Conservation (phyloP, 2,113 vertebrate species). For the Eupsittula cactorum region DNA sequence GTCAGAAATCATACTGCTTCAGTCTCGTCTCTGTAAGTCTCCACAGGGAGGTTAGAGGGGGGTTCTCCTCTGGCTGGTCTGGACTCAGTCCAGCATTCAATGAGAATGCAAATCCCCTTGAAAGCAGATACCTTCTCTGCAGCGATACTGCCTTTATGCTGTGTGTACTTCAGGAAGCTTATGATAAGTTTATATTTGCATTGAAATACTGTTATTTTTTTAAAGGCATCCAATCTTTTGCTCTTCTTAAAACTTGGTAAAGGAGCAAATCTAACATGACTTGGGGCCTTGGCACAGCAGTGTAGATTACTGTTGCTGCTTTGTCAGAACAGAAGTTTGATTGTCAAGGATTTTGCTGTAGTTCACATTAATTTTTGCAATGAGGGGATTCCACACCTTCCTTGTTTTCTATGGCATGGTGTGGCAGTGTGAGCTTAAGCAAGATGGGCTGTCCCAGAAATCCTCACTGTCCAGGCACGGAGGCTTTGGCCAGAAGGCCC, state of each 20-base stretch:
- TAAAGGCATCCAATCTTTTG: not conserved
- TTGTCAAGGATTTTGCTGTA: not conserved
- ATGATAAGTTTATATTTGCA: slow-evolving; percentile 23
- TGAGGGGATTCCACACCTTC: not conserved
- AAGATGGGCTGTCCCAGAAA: not conserved
- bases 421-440: not conserved
- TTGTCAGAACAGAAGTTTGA: not conserved
- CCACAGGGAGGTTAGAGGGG: slow-evolving; percentile 52
- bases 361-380: not conserved
- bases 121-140: slow-evolving; percentile 60
- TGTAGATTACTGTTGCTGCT: not conserved
- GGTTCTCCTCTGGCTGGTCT: slow-evolving; percentile 62
- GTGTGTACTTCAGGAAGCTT: not conserved
- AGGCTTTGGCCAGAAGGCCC: not conserved
- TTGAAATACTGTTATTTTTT: not conserved
- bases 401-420: not conserved
- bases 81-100: slow-evolving; percentile 56
- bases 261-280: not conserved
- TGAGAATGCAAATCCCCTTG: slow-evolving; percentile 69
- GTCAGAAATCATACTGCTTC: slow-evolving; percentile 69
- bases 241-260: not conserved
- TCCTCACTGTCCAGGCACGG: not conserved
- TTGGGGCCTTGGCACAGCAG: not conserved
- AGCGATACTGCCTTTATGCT: not conserved
- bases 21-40: slow-evolving; percentile 56